Base-by-base conservation (phyloP, 2,113 vertebrate genomes). In the Saguinus midas region DNA sequence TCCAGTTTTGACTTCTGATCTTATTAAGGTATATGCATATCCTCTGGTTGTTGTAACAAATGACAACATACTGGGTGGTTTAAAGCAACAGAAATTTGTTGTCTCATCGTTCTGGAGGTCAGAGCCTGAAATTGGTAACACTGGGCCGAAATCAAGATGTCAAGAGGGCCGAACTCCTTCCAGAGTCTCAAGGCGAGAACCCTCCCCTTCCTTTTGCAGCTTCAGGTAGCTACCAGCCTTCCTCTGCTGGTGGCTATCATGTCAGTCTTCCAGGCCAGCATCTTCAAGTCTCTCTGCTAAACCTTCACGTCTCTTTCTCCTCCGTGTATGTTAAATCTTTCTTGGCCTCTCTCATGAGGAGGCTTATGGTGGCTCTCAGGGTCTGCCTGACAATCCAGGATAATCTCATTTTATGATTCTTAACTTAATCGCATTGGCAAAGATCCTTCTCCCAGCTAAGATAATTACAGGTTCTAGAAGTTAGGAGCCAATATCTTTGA, bases 221-320 rank as follows among this genome's bases (percentile, higher is more conserved):
- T 61, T 93, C 18, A 18, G 43, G 40, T 29, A 48, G 21, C 11
- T 37, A 8, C 45, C 23, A 14, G 5, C 6, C 1, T 48, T 17
- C 6, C 7, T n/a, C 5, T 0, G 4, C n/a, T 35, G 40, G 17
- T 13, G 29, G 40, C 35, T 27, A 7, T 43, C 4, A 43, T 1
- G 35, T 32, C 45, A 10, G 8, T 29, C 37, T 48, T 43, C 6
- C 35, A 78, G 76, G 8, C 5, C 66, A 82, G 23, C 1, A 7
- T 48, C 87, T 58, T 66, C 70, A 48, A 45, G 20, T 35, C 23
- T 58, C 50, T 91, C 13, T 52, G 16, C 27, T 27, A 14, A 29
- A n/a, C 35, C 45, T 58, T 32, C 21, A 37, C 9, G 3, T 78
- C 11, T 43, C 20, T 3, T 58, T 76, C 45, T 92, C 12, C 64